Evolutionary conservation across 2,113 vertebrate species (phyloP).

Genomic region (Drymodes brunneopygia): DNA sequence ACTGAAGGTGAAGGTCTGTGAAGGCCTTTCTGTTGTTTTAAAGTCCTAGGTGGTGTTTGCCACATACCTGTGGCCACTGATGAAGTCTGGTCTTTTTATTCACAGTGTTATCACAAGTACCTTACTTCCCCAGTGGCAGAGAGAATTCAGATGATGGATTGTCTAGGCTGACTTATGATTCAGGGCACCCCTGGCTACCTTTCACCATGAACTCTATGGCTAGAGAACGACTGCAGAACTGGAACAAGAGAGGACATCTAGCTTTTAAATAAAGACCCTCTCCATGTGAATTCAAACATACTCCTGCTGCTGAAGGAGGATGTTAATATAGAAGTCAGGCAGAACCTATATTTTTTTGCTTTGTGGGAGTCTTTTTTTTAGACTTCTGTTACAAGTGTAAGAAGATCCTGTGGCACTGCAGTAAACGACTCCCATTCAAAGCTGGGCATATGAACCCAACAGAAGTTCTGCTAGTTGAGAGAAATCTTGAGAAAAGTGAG

Average conservation of each 20-base stretch:
- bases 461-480: neutral
- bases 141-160: neutral
- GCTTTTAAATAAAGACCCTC: neutral
- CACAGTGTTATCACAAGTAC: neutral
- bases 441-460: neutral
- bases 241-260: neutral
- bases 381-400: neutral
- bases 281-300: neutral
- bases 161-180: neutral
- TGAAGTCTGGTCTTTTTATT: neutral
- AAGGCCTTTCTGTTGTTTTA: neutral
- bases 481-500: neutral
- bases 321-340: neutral
- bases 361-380: neutral
- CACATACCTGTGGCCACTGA: neutral
- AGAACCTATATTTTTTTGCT: neutral
- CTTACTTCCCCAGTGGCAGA: neutral
- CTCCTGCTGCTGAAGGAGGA: neutral
- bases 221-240: neutral
- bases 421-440: neutral
- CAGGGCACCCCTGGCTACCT: neutral
- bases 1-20: neutral
- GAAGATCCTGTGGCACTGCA: neutral
- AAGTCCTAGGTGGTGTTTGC: neutral
- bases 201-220: neutral